Percentiles rank a stretch among this genome's conserved stretches.
Evolutionary conservation across 2,797 vertebrate species (phyloP).

Genomic region (Channallabes apus): DNA sequence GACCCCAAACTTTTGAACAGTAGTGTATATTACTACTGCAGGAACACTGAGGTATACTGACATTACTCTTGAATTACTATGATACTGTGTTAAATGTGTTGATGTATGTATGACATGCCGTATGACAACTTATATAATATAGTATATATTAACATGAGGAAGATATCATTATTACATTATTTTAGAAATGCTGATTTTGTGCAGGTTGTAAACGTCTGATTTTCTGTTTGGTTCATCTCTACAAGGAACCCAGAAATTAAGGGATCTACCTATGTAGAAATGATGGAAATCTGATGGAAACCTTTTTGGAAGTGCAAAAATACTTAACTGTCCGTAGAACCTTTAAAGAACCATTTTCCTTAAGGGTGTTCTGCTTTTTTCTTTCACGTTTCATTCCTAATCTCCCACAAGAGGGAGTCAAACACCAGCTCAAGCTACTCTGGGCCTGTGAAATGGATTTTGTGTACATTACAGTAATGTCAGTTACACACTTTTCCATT

Average conservation of each 20-base stretch:
- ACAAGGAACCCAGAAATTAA: background rate
- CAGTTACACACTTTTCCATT: background rate
- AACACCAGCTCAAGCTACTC: background rate
- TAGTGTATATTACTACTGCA: background rate
- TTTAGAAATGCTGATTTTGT: background rate
- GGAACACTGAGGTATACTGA: background rate
- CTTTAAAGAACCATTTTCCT: background rate
- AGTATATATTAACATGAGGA: background rate
- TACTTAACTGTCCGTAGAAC: background rate
- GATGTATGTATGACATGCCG: too few species aligned
- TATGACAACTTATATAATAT: background rate
- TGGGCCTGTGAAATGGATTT: background rate
- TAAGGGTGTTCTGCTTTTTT: background rate
- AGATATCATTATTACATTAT: background rate
- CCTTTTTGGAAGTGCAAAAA: background rate
- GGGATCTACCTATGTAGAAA: background rate
- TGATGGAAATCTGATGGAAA: background rate
- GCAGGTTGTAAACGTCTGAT: background rate
- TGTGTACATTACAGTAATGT: background rate
- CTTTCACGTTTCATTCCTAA: background rate
- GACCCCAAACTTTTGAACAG: too few species aligned
- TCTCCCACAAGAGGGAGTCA: constrained; percentile 22
- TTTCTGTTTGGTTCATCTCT: background rate
- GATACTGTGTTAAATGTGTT: background rate
- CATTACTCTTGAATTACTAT: background rate